phyloP scores from a whole-genome alignment of 2,888 invertebrate species.

The Sphaeridia pumilis region DNA sequence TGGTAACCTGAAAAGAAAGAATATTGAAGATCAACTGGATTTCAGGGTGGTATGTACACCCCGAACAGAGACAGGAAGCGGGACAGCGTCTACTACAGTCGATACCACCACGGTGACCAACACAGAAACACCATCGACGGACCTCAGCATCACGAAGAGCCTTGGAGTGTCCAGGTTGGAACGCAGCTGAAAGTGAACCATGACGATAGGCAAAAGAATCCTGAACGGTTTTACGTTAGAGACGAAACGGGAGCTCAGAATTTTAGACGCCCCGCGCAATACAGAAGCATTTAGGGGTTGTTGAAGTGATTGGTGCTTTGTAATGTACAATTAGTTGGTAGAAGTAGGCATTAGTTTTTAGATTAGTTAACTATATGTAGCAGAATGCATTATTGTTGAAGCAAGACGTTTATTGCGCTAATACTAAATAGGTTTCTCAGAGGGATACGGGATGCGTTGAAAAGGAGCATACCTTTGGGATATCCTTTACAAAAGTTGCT shows the following conservation, averaged over 20 bases:
- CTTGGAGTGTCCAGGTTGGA: slow-evolving; percentile 33
- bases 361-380: too few species aligned
- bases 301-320: not conserved
- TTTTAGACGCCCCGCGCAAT: not conserved
- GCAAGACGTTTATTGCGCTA: not conserved
- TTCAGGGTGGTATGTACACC: not conserved
- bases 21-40: not conserved
- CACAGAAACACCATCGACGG: not conserved
- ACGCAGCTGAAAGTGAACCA: slow-evolving; percentile 33
- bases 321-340: not conserved
- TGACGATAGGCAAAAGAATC: slow-evolving; percentile 31
- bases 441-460: not conserved
- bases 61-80: slow-evolving; percentile 5
- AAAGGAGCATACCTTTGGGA: not conserved
- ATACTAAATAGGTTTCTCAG: not conserved
- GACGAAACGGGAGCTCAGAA: slow-evolving; percentile 20
- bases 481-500: not conserved
- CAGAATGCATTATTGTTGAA: not conserved
- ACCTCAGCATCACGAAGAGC: not conserved
- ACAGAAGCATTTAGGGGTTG: not conserved
- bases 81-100: slow-evolving; percentile 6
- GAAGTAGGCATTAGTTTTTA: not conserved
- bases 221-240: slow-evolving; percentile 28
- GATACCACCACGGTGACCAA: not conserved
- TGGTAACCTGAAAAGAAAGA: not conserved